Percentiles rank a stretch among this genome's conserved stretches.
Evolutionary conservation across 2,113 vertebrate species (phyloP).

Genomic region (Macquaria australasica): DNA sequence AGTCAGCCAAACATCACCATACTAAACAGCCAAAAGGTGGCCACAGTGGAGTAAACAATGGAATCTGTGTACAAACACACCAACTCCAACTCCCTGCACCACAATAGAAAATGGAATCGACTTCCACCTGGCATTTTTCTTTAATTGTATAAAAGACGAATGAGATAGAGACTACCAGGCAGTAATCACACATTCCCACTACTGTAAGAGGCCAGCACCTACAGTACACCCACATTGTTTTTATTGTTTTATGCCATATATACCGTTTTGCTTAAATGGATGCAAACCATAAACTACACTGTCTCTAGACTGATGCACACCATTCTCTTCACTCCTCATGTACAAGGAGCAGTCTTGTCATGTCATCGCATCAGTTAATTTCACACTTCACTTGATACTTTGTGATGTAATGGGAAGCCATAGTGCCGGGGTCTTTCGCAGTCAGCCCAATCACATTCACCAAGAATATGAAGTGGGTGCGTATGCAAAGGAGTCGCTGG

Average conservation of each 20-base stretch:
- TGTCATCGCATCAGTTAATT: conserved; percentile 81
- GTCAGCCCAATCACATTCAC: conserved; percentile 67
- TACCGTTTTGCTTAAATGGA: conserved; percentile 21
- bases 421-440: conserved; percentile 61
- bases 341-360: conserved; percentile 71
- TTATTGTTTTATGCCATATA: conserved; percentile 19
- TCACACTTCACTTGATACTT: conserved; percentile 78
- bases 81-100: conserved; percentile 22
- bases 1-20: conserved; percentile 56
- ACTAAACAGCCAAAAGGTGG: conserved; percentile 53
- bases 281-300: not conserved
- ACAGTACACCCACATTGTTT: conserved; percentile 15
- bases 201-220: conserved; percentile 6
- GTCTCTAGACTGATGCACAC: conserved; percentile 18
- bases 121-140: conserved; percentile 47
- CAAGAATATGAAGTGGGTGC: conserved; percentile 52
- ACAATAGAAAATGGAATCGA: conserved; percentile 41
- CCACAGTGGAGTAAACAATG: conserved; percentile 63
- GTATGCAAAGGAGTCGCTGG: conserved; percentile 55
- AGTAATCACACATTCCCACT: conserved; percentile 17
- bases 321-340: conserved; percentile 57
- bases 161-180: conserved; percentile 4
- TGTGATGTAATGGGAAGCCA: conserved; percentile 72
- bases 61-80: conserved; percentile 44
- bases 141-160: conserved; percentile 41